Conservation (phyloP, 2,888 invertebrate species). For the Xestia ashworthii region DNA sequence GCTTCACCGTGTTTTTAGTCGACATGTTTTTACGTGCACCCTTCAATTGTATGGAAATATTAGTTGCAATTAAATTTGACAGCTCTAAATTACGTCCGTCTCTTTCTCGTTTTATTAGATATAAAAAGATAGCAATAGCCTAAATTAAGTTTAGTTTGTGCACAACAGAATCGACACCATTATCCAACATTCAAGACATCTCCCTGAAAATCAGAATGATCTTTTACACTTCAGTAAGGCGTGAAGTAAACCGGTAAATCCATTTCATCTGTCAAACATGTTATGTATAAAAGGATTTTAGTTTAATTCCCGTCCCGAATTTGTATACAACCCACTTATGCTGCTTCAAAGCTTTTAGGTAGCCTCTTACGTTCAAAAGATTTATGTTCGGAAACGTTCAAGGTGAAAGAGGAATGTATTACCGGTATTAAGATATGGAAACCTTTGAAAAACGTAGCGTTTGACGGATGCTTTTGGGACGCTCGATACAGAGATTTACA, state of each 20-base stretch:
- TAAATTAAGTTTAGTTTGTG: no score
- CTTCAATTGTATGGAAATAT: no score
- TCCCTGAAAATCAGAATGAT: conserved; percentile 10
- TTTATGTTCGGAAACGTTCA: conserved; percentile 40
- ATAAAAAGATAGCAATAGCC: no score
- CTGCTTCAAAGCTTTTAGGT: conserved; percentile 34
- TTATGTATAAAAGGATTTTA: conserved; percentile 52
- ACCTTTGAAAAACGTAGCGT: conserved; percentile 17
- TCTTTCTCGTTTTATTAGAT: no score
- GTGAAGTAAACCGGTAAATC: conserved; percentile 37
- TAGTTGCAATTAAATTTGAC: no score
- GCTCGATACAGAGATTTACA: background rate
- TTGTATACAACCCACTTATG: conserved; percentile 53
- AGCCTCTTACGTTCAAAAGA: conserved; percentile 35
- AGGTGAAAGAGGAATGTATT: conserved; percentile 34
- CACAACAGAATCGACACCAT: no score
- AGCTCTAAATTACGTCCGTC: no score
- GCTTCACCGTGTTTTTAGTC: no score
- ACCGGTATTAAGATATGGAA: conserved; percentile 22
- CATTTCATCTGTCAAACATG: conserved; percentile 44
- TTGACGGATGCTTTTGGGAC: conserved; percentile 27
- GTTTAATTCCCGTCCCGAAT: conserved; percentile 35
- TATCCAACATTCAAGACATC: background rate
- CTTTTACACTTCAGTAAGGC: conserved; percentile 19
- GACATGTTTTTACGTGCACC: no score